Percentiles rank a stretch among this genome's conserved stretches.
These are phyloP conservation scores for Semaprochilodus insignis DNA, from an alignment of 2,797 vertebrate species.

Conservation along the genomic window DNA sequence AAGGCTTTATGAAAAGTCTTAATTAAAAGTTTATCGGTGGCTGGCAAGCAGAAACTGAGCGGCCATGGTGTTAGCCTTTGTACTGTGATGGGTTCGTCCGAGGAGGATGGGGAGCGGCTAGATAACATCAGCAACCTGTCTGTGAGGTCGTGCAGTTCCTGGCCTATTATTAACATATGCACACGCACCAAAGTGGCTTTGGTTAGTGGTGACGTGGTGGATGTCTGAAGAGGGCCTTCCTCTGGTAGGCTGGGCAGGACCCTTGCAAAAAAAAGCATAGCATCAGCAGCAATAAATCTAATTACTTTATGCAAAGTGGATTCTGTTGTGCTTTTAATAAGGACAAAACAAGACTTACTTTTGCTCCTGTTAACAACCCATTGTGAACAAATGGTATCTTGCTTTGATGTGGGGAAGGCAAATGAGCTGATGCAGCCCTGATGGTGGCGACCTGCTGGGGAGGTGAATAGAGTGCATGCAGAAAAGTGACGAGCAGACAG, in stretches of 20 bases:
- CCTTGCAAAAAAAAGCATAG: slow-evolving; percentile 65
- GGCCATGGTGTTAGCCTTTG: slow-evolving; percentile 23
- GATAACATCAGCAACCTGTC: slow-evolving; percentile 22
- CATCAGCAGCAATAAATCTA: slow-evolving; percentile 71
- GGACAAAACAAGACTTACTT: slow-evolving; percentile 66
- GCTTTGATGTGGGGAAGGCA: slow-evolving; percentile 59
- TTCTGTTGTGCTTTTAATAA: slow-evolving; percentile 71
- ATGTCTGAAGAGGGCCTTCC: slow-evolving; percentile 42
- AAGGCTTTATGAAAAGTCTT: slow-evolving; percentile 57
- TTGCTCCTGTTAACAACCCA: slow-evolving; percentile 58
- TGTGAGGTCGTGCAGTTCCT: background rate
- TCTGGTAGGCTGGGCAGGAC: slow-evolving; percentile 61
- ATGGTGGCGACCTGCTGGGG: background rate
- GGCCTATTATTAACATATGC: slow-evolving; percentile 3
- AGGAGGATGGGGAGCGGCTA: background rate
- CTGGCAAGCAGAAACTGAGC: slow-evolving; percentile 14
- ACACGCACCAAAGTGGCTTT: slow-evolving; percentile 30
- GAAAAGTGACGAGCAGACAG: slow-evolving; percentile 10
- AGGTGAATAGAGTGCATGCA: slow-evolving; percentile 2
- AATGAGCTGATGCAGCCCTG: slow-evolving; percentile 30
- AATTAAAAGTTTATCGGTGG: slow-evolving; percentile 63
- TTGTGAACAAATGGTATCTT: slow-evolving; percentile 69
- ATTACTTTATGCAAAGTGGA: slow-evolving; percentile 73
- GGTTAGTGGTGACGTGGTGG: background rate
- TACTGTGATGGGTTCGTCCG: slow-evolving; percentile 20